phyloP scores from a whole-genome alignment of 2,113 vertebrate genomes.

The Mesocricetus auratus region DNA sequence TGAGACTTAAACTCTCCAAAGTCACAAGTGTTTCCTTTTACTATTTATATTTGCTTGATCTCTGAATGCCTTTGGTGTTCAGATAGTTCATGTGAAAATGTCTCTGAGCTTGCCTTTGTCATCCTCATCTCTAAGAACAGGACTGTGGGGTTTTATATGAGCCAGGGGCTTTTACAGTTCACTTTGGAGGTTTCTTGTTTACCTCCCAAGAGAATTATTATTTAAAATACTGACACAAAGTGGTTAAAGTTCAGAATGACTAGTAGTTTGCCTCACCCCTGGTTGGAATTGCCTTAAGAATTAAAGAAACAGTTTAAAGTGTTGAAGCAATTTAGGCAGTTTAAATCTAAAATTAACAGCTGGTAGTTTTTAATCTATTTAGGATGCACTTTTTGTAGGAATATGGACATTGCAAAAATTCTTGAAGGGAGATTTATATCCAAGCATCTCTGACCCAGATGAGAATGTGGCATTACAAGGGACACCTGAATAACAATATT shows the following conservation, averaged over 20 bases:
- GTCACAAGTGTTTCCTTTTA: not conserved
- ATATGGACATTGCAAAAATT: constrained; percentile 48
- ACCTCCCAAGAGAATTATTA: not conserved
- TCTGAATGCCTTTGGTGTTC: not conserved
- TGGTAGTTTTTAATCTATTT: constrained; percentile 38
- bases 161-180: not conserved
- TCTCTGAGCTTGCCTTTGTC: not conserved
- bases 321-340: constrained; percentile 45
- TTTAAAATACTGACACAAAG: not conserved
- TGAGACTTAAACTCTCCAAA: not conserved
- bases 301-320: constrained; percentile 69
- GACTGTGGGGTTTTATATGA: constrained; percentile 20
- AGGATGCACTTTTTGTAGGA: not conserved
- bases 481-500: constrained; percentile 39
- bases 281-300: constrained; percentile 54
- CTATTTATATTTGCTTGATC: not conserved
- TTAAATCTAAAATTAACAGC: constrained; percentile 60
- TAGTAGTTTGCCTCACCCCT: constrained; percentile 15
- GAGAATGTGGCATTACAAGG: constrained; percentile 6
- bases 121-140: not conserved
- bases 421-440: constrained; percentile 54
- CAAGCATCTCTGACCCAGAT: constrained; percentile 36
- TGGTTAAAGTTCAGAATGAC: constrained; percentile 53
- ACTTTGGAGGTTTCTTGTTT: not conserved
- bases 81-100: accelerated